A percentile compares a stretch with the other conserved stretches of the same genome.
Evolutionary conservation across 2,888 invertebrate genomes (phyloP).

Genomic region (Cheilosia soror): DNA sequence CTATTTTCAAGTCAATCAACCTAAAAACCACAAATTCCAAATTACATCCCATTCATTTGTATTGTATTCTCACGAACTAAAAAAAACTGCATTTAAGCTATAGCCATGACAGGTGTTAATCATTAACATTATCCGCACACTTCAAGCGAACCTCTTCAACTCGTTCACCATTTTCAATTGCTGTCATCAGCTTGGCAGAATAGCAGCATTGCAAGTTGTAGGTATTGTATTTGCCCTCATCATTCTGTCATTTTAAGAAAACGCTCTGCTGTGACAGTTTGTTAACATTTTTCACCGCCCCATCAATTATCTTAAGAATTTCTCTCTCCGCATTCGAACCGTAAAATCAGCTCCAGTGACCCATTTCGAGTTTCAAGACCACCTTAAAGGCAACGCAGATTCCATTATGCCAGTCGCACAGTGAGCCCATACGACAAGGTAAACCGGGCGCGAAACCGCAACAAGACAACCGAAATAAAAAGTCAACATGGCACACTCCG

Average conservation of each 20-base stretch:
- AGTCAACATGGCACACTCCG: slow-evolving; percentile 70
- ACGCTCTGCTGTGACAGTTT: slow-evolving; percentile 39
- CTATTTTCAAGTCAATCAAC: neutral
- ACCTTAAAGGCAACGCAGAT: slow-evolving; percentile 56
- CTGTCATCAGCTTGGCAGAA: slow-evolving; percentile 16
- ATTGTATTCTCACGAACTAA: neutral
- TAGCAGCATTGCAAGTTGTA: neutral
- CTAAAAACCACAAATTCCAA: neutral
- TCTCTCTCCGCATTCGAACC: slow-evolving; percentile 68
- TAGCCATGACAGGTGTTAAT: neutral
- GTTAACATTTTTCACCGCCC: slow-evolving; percentile 25
- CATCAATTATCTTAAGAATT: slow-evolving; percentile 64
- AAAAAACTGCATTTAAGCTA: neutral
- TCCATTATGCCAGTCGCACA: slow-evolving; percentile 60
- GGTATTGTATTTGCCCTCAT: slow-evolving; percentile 6
- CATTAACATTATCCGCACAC: slow-evolving; percentile 23
- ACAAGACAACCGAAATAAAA: slow-evolving; percentile 55
- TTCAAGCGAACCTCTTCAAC: neutral
- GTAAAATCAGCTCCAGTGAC: slow-evolving; percentile 75
- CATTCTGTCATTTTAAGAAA: slow-evolving; percentile 10
- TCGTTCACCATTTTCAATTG: neutral
- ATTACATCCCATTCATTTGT: slow-evolving; percentile 12
- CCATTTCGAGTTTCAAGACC: slow-evolving; percentile 64
- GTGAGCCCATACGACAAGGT: slow-evolving; percentile 65
- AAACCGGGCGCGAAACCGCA: slow-evolving; percentile 71